A percentile compares a stretch with the other conserved stretches of the same genome.
These are phyloP conservation scores for Sardinella longiceps DNA, from an alignment of 2,797 vertebrate species.

Conservation along the genomic window DNA sequence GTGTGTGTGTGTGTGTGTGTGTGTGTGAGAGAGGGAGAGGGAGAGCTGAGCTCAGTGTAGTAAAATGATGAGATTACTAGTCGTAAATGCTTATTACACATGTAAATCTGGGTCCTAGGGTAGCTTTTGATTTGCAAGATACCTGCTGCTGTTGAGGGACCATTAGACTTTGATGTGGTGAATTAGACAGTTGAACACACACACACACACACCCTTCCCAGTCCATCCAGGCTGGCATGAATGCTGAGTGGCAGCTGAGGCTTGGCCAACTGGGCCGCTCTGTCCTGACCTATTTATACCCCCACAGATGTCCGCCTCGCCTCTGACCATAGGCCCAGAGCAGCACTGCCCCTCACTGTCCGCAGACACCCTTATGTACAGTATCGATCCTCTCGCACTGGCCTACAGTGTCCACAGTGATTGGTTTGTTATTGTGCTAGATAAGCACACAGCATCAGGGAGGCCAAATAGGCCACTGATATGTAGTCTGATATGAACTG, in stretches of 20 bases:
- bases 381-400: background rate
- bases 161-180: background rate
- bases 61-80: background rate
- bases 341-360: background rate
- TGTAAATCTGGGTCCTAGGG: background rate
- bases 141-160: background rate
- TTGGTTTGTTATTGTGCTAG: background rate
- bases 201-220: background rate
- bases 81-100: background rate
- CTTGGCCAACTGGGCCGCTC: background rate
- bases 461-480: background rate
- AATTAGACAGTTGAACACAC: background rate
- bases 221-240: background rate
- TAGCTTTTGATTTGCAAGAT: background rate
- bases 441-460: background rate
- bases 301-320: background rate
- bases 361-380: background rate
- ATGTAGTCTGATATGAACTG: background rate
- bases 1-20: background rate
- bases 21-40: background rate
- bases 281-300: background rate
- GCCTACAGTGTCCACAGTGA: background rate
- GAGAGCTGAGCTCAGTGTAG: background rate
- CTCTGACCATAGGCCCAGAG: background rate
- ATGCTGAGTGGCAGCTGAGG: background rate